Evolutionary conservation across 2,113 vertebrate genomes (phyloP), one percentile per base, ranked within the genome.

Genomic region (Thunnus thynnus): DNA sequence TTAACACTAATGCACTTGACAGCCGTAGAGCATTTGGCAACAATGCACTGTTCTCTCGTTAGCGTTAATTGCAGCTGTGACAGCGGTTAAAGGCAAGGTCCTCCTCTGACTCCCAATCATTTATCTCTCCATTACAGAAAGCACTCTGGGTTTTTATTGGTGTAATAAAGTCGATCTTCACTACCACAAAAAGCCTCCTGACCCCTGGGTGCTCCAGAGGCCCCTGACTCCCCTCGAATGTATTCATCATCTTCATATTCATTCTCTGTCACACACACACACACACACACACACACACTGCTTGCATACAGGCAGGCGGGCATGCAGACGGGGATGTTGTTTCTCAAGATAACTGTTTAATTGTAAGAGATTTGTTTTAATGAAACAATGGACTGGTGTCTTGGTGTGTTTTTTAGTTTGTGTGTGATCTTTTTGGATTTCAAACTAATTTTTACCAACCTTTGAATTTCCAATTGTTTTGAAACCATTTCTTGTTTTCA

Each of bases 81-180:
- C 84, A 90, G 85, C 63, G 77, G 92, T 93, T 93, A 95, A 93
- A 93, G 91, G 88, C 92, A 94, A 95, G 88, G 87, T 91, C 91
- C 80, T 88, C 71, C 69, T 88, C 76, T 92, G 91, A 92, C 87
- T 94, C 93, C 88, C 72, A 90, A 92, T 94, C 94, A 88, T 95
- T 96, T 94, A 94, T 93, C 94, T 96, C 93, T 94, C 91, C 83
- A 94, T 95, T 94, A 94, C 91, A 94, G 92, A 93, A 93, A 93
- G 85, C 91, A 93, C 91, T 96, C 79, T 84, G 89, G 82, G 84
- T 80, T 91, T 96, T 96, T 95, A 95, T 91, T 94, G 86, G 80
- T 82, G 88, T 93, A 95, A 95, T 96, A 95, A 97, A 96, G 80
- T 92, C 84, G 78, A 83, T 93, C 93, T 89, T 90, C 93, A 94